Base-by-base conservation (phyloP, 2,113 vertebrate genomes). In the Ascaphus truei region DNA sequence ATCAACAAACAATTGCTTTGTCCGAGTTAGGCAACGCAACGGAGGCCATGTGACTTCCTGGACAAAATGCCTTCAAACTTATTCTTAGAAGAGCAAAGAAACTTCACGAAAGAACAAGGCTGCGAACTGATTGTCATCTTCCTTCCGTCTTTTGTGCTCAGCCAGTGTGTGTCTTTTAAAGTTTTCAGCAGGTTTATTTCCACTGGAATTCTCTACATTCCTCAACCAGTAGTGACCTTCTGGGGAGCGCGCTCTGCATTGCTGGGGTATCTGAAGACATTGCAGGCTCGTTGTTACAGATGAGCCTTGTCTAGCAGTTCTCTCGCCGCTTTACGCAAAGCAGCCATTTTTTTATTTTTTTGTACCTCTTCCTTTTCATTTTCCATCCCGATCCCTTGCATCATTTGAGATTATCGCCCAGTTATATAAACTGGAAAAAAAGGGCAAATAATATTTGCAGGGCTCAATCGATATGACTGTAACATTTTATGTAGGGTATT, bases 71-170 rank as follows among this genome's bases (percentile, higher is more conserved):
- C 67, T 71, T 61, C 52, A 85, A 81, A 72, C 77, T 79, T 88
- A 89, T 90, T 88, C 90, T 91, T 90, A 87, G 85, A 90, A 90
- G 82, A 80, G 75, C 68, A 75, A 67, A 80, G 77, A 79, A 74
- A 76, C 83, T 88, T 81, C 86, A 76, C 68, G 80, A 72, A n/a
- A 74, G 43, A 2, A 7, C 77, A 75, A 75, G 79, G 75, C 76
- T 57, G 2, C 68, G 60, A 27, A 58, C 8, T 9, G 7, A 81
- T 74, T 79, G 79, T 84, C 83, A 86, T 84, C 89, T 92, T 92
- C 91, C 91, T 92, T 92, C 90, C 90, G 87, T 77, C 91, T 86
- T 92, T 91, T 91, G 88, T 91, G 10, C 75, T 86, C 56, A 67
- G 64, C 62, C 2, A 0, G 74, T 75, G 65, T 68, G 50, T 22